A percentile compares a stretch with the other conserved stretches of the same genome.
phyloP scores from a whole-genome alignment of 2,888 invertebrate species.

The Rhodophaea formosa region DNA sequence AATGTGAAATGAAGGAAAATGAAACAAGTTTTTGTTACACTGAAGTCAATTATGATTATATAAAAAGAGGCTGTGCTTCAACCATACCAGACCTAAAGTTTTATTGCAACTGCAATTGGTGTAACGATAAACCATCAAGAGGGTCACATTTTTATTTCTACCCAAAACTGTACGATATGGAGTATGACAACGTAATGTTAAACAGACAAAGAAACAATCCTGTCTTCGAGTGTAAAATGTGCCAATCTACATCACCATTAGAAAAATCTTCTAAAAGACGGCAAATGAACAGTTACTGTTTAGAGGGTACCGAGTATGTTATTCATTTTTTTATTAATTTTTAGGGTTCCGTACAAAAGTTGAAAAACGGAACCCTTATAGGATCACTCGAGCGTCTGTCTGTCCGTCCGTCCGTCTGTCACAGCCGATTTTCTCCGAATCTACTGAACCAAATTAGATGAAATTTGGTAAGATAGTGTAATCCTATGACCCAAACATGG shows the following conservation, averaged over 20 bases:
- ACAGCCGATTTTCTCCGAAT: too few relatives aligned
- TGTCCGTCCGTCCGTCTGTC: too few relatives aligned
- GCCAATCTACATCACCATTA: conserved; percentile 11
- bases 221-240: conserved; percentile 24
- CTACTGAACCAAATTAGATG: too few relatives aligned
- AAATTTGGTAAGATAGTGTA: too few relatives aligned
- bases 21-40: not conserved
- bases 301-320: conserved; percentile 64
- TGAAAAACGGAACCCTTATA: too few relatives aligned
- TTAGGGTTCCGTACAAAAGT: too few relatives aligned
- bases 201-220: not conserved
- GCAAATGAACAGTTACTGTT: conserved; percentile 43
- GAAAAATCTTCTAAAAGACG: too few relatives aligned
- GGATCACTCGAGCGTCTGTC: too few relatives aligned
- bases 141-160: not conserved
- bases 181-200: not conserved
- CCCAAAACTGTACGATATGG: not conserved
- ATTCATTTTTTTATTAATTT: too few relatives aligned
- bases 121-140: not conserved
- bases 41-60: not conserved
- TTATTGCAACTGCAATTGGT: not conserved
- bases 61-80: not conserved
- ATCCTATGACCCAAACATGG: too few relatives aligned
- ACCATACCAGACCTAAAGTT: not conserved
- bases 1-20: not conserved